Percentiles rank a stretch among this genome's conserved stretches.
phyloP scores from a whole-genome alignment of 2,797 vertebrate species.

The Philypnodon macrostomus region DNA sequence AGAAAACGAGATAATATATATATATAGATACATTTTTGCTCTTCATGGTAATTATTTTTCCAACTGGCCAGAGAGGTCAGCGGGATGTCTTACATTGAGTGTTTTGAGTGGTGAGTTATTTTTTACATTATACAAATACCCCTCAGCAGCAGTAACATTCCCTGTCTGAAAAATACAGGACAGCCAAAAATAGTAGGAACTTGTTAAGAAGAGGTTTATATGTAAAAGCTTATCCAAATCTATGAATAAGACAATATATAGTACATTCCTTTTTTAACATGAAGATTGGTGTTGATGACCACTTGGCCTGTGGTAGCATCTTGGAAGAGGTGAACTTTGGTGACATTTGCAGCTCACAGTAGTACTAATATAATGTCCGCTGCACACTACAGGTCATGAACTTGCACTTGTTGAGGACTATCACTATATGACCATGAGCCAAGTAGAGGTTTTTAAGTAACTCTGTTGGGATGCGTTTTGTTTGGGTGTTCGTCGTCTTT shows the following conservation, averaged over 20 bases:
- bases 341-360: conserved; percentile 54
- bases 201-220: conserved; percentile 36
- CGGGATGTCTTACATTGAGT: conserved; percentile 52
- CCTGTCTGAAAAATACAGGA: conserved; percentile 64
- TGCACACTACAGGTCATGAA: conserved; percentile 38
- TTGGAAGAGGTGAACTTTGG: no score
- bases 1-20: conserved; percentile 62
- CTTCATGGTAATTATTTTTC: conserved; percentile 67
- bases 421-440: conserved; percentile 48
- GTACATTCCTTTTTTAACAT: conserved; percentile 66
- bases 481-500: conserved; percentile 54
- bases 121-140: conserved; percentile 49
- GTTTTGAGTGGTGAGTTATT: conserved; percentile 47
- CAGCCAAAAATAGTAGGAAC: conserved; percentile 42
- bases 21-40: conserved; percentile 20
- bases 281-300: conserved; percentile 40
- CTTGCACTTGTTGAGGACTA: conserved; percentile 65
- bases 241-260: conserved; percentile 47
- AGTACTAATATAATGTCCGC: conserved; percentile 52
- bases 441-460: conserved; percentile 61
- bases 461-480: conserved; percentile 64
- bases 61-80: conserved; percentile 58
- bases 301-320: conserved; percentile 42
- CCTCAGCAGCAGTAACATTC: conserved; percentile 67
- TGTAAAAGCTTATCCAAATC: conserved; percentile 42